Conservation (phyloP, 23 tunicate species). For the Trididemnum nubilum region DNA sequence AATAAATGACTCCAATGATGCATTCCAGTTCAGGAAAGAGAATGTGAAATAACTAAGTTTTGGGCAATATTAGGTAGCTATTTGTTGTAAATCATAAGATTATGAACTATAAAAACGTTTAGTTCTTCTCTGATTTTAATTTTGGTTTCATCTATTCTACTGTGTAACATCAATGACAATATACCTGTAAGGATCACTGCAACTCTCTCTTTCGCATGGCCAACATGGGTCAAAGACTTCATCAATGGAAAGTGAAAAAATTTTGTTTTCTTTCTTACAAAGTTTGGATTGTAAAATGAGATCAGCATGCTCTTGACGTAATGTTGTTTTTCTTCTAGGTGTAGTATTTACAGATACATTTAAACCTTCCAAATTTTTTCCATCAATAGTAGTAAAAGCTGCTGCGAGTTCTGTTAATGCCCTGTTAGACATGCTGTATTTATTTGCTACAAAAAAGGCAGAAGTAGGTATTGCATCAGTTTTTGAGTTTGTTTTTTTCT, state of each 20-base stretch:
- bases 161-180: not conserved
- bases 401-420: constrained; percentile 15
- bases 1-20: not conserved
- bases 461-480: not conserved
- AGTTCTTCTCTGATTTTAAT: not conserved
- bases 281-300: not conserved
- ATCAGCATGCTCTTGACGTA: not conserved
- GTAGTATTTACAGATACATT: constrained; percentile 7
- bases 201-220: not conserved
- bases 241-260: not conserved
- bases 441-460: not conserved
- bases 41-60: not conserved
- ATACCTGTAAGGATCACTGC: constrained; percentile 22
- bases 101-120: not conserved
- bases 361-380: not conserved
- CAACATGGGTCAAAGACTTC: constrained; percentile 2
- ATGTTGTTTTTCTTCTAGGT: not conserved
- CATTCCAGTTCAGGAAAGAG: not conserved
- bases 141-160: not conserved
- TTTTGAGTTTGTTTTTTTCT: not conserved
- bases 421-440: constrained; percentile 1
- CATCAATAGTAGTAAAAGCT: not conserved
- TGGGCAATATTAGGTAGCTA: not conserved
- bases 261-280: not conserved
- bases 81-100: not conserved